Evolutionary conservation across 2,888 invertebrate species (phyloP).

Genomic region (Harpalus rufipes): DNA sequence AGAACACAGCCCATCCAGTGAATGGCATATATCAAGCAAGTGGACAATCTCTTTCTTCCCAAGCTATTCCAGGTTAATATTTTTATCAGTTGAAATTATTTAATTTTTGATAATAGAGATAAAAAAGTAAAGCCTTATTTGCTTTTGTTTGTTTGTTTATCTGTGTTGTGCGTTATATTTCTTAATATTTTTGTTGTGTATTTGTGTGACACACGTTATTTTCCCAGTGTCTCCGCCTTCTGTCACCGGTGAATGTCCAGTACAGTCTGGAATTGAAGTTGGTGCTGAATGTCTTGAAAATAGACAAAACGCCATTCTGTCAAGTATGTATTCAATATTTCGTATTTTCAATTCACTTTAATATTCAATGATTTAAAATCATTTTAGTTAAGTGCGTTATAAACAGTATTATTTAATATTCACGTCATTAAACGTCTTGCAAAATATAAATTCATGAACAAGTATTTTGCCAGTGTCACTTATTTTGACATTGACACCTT

Average conservation of each 20-base stretch:
- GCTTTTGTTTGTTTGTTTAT: constrained; percentile 54
- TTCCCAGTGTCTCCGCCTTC: constrained; percentile 71
- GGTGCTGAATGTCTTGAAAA: constrained; percentile 82
- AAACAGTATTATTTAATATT: no score
- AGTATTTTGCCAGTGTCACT: no score
- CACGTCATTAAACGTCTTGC: no score
- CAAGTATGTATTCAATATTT: constrained; percentile 70
- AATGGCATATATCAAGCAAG: constrained; percentile 89
- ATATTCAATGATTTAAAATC: not conserved
- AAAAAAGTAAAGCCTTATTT: not conserved
- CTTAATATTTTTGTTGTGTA: not conserved
- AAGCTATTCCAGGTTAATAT: constrained; percentile 73
- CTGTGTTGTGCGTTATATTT: not conserved
- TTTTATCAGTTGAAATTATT: constrained; percentile 18
- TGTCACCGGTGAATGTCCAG: constrained; percentile 73
- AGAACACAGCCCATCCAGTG: constrained; percentile 95
- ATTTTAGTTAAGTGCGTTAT: no score
- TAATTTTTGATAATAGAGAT: constrained; percentile 51
- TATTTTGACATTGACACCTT: no score
- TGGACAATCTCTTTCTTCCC: constrained; percentile 73
- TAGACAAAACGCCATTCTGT: constrained; percentile 74
- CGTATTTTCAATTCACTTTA: not conserved
- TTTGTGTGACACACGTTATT: not conserved
- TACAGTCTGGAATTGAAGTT: constrained; percentile 82
- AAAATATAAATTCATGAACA: no score